A percentile compares a stretch with the other conserved stretches of the same genome.
phyloP scores from a whole-genome alignment of 2,797 vertebrate species.

The Cynopterus sphinx region DNA sequence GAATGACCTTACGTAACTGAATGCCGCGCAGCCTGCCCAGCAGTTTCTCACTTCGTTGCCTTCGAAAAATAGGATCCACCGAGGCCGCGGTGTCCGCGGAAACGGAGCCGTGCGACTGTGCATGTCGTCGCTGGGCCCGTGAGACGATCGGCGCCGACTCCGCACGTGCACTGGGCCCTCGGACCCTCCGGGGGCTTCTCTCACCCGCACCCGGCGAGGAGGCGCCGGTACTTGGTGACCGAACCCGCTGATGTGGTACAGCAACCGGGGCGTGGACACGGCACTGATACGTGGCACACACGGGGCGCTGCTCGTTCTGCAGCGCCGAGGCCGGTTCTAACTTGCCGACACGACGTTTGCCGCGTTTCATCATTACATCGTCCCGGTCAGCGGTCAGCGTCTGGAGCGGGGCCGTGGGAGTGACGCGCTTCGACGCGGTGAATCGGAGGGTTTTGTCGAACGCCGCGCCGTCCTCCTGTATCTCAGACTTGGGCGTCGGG shows the following conservation, averaged over 20 bases:
- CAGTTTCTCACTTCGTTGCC: constrained; percentile 23
- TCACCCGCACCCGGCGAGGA: constrained; percentile 53
- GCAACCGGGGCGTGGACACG: constrained; percentile 86
- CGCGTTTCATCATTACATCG: constrained; percentile 70
- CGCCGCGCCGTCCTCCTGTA: not conserved
- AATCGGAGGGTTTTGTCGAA: not conserved
- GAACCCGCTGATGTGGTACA: constrained; percentile 85
- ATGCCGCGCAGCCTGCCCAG: constrained; percentile 31
- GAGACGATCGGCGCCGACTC: not conserved
- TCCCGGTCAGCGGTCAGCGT: constrained; percentile 70
- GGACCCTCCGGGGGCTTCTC: not conserved
- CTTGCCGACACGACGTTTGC: constrained; percentile 81
- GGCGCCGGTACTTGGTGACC: constrained; percentile 84
- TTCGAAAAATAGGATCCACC: not conserved
- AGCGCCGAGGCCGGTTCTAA: constrained; percentile 80
- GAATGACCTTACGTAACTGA: not conserved
- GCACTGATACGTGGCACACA: not conserved
- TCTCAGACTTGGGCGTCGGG: not conserved
- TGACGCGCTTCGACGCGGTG: not conserved
- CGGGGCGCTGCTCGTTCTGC: too few species aligned
- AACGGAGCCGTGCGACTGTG: not conserved
- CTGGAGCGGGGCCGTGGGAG: not conserved
- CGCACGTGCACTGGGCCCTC: accelerated
- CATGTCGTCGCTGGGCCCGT: not conserved
- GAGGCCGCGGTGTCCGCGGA: not conserved